Percentiles rank a stretch among this genome's conserved stretches.
Evolutionary conservation across 2,888 invertebrate species (phyloP).

Genomic region (Alsophila aescularia): DNA sequence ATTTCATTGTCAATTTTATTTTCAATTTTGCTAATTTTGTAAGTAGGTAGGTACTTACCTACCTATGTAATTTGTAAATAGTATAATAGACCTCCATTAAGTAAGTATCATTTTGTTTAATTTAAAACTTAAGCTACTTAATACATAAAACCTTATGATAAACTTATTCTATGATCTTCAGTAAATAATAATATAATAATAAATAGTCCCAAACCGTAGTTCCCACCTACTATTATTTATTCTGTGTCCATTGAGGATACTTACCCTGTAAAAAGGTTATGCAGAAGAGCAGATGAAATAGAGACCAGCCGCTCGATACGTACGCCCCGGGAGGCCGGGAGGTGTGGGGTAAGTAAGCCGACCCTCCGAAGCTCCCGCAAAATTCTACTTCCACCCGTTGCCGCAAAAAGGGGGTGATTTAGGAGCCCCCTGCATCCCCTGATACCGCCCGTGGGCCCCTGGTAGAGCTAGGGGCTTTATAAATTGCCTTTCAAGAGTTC

Average conservation of each 20-base stretch:
- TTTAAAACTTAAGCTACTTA: no score
- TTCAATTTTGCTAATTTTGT: no score
- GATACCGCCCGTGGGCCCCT: background rate
- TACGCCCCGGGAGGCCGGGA: background rate
- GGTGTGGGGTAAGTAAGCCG: background rate
- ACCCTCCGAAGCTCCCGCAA: background rate
- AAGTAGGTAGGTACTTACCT: no score
- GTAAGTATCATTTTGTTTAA: no score
- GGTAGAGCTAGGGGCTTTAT: background rate
- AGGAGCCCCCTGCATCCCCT: background rate
- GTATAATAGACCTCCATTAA: no score
- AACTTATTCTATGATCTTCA: no score
- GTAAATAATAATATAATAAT: no score
- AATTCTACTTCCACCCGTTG: conserved; percentile 1
- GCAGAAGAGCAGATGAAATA: background rate
- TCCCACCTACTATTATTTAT: no score
- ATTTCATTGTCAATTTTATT: no score
- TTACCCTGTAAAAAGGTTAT: background rate
- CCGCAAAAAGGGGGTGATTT: conserved; percentile 1
- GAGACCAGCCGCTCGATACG: background rate
- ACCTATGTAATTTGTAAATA: no score
- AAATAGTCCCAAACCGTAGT: no score
- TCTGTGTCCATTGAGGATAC: background rate
- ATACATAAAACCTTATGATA: no score
- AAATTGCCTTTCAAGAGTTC: background rate